Base-by-base conservation (phyloP, 2,888 invertebrate species). In the Leucania comma region DNA sequence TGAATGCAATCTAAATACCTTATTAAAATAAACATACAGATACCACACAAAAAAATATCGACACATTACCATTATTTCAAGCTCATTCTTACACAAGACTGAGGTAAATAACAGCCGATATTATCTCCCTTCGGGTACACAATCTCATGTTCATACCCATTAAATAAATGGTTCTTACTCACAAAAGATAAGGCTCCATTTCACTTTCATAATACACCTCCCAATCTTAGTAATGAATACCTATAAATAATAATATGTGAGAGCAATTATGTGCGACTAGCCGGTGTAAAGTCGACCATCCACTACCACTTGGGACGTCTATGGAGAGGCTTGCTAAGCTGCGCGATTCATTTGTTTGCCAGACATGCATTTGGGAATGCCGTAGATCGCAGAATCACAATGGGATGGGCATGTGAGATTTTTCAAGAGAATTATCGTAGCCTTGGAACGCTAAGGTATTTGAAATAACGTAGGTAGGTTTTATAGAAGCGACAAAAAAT, bases 181-280 rank as follows among this genome's bases (percentile, higher is more conserved):
- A 78, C 35, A 60, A 61, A 73, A 75, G 71, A 74, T 58, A 72
- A 70, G 22, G 57, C 54, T 69, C 38, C 66, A 78, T 84, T 83
- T 83, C 82, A 84, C 84, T 84, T 84, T 84, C 80, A 68, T 78
- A 80, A 42, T 67, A 66, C 53, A 80, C 54, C 64, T 75, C 78
- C 83, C 75, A 82, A 83, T 84, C 82, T 82, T 54, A 67, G 64
- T 83, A 83, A 83, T 74, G 84, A 80, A 75, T 80, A 68, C 68
- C 74, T 72, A 80, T 83, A 80, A 75, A 84, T 84, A 74, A 81
- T 83, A 81, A 84, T 68, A 72, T 66, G 67, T 74, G 66, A 68
- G 74, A 72, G 78, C 78, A 82, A 84, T 83, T 83, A 83, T 74
- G 42, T 68, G 46, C 51, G 66, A 74, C 71, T 57, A 64, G 72